These are phyloP conservation scores for Squalus acanthias DNA, from an alignment of 2,797 vertebrate genomes.

Conservation along the genomic window DNA sequence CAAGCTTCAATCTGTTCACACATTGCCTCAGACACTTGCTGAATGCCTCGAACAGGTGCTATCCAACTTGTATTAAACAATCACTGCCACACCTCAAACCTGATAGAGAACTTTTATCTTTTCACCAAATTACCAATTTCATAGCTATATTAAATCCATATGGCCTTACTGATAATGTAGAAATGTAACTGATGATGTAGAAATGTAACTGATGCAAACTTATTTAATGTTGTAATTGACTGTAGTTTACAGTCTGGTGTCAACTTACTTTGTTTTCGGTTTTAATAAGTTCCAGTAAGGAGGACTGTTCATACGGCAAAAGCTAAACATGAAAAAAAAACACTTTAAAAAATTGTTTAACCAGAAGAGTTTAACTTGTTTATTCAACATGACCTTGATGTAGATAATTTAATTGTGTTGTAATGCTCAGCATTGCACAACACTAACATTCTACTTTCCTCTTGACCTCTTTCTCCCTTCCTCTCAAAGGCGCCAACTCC, in stretches of 20 bases:
- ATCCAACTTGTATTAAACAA: background rate
- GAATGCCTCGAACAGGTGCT: background rate
- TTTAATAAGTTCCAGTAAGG: constrained; percentile 89
- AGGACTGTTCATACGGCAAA: constrained; percentile 89
- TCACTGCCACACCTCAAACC: background rate
- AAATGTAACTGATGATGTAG: background rate
- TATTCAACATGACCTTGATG: background rate
- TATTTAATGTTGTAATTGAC: background rate
- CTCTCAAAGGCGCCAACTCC: background rate
- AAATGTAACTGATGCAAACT: background rate
- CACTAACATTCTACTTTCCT: background rate
- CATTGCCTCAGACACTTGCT: background rate
- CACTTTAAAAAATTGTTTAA: background rate
- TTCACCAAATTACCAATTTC: background rate
- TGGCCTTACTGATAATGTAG: background rate
- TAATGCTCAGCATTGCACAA: background rate
- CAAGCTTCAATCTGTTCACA: background rate
- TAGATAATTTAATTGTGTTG: too few relatives aligned
- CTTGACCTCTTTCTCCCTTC: background rate
- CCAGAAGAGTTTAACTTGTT: background rate
- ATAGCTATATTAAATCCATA: background rate
- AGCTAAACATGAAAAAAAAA: constrained; percentile 61
- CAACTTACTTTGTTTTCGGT: constrained; percentile 91
- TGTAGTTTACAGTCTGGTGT: background rate
- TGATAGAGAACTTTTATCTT: background rate